Conservation (phyloP, 2,113 vertebrate species). For the Copsychus sechellarum region DNA sequence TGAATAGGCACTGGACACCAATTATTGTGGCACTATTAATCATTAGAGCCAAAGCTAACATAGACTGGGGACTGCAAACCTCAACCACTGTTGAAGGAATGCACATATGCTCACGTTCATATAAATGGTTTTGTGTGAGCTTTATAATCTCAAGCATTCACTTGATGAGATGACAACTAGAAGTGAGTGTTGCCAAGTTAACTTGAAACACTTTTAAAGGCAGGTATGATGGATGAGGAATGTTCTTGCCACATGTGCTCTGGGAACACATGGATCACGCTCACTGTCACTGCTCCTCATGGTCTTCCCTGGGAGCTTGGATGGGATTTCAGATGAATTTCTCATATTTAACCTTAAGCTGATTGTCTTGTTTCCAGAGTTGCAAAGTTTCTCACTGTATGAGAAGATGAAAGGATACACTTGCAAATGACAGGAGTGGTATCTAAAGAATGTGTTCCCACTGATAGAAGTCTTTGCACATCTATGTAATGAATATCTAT, state of each 20-base stretch:
- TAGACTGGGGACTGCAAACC: neutral
- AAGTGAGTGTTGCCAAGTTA: neutral
- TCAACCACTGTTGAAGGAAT: neutral
- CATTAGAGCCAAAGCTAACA: slow-evolving; percentile 58
- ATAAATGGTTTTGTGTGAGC: neutral
- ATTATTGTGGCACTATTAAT: slow-evolving; percentile 74
- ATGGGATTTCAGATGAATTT: neutral
- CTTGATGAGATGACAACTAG: slow-evolving; percentile 11
- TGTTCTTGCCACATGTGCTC: neutral
- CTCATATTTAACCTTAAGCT: neutral
- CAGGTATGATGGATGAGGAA: neutral
- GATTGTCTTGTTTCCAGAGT: neutral
- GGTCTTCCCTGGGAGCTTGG: neutral
- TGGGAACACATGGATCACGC: neutral
- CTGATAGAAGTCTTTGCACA: neutral
- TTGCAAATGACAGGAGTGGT: neutral
- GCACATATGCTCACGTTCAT: neutral
- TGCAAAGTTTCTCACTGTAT: neutral
- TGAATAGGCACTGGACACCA: slow-evolving; percentile 72
- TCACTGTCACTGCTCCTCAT: neutral
- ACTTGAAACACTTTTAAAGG: neutral
- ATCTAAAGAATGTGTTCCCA: neutral
- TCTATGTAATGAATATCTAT: neutral
- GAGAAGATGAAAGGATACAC: neutral
- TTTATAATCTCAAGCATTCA: neutral